A percentile compares a stretch with the other conserved stretches of the same genome.
These are phyloP conservation scores for Thunnus albacares DNA, from an alignment of 2,797 vertebrate genomes.

Conservation along the genomic window DNA sequence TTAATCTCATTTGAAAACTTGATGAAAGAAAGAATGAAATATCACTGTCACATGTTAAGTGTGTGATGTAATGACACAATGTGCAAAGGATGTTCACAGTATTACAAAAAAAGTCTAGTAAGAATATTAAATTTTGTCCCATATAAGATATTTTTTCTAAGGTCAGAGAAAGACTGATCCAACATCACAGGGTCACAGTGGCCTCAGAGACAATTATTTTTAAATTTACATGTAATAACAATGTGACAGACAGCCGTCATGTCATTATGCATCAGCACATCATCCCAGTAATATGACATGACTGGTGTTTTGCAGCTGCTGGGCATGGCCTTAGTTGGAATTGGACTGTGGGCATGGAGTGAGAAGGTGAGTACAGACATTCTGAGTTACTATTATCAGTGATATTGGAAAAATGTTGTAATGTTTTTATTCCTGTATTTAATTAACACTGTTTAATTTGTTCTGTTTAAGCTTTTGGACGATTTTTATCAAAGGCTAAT, in stretches of 20 bases:
- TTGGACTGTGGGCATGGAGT: constrained; percentile 99
- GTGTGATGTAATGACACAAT: too few relatives aligned
- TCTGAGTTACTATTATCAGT: not conserved
- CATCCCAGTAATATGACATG: not conserved
- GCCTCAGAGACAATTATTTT: not conserved
- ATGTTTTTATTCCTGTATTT: not conserved
- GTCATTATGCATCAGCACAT: not conserved
- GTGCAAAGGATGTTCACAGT: too few relatives aligned
- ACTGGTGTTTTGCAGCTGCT: constrained; percentile 89
- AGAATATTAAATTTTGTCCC: not conserved
- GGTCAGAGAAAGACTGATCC: not conserved
- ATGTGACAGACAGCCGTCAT: not conserved
- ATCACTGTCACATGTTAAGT: too few relatives aligned
- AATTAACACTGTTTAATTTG: not conserved
- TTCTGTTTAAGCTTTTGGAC: not conserved
- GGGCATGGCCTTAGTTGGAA: constrained; percentile 96
- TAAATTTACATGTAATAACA: not conserved
- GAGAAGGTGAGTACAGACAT: constrained; percentile 91
- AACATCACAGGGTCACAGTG: not conserved
- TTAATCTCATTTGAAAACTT: too few relatives aligned
- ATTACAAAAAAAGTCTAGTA: too few relatives aligned
- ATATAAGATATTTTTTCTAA: not conserved
- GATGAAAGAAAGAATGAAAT: too few relatives aligned
- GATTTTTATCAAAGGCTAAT: not conserved
- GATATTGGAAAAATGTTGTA: too few relatives aligned